phyloP scores from a whole-genome alignment of 2,888 invertebrate species.

The Phengaris arion region DNA sequence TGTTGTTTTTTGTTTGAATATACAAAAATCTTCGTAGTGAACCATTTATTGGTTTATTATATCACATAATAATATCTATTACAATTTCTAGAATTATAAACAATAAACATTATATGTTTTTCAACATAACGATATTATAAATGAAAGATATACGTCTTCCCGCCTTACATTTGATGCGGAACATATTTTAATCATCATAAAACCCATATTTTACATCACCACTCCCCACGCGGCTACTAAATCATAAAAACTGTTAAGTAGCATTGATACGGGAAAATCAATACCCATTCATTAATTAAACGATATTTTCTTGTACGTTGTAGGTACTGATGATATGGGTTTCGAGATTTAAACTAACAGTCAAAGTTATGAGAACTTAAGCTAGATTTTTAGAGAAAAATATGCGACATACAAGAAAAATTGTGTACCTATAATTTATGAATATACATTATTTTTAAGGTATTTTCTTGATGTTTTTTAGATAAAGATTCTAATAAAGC shows the following conservation, averaged over 20 bases:
- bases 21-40: no score
- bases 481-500: no score
- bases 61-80: no score
- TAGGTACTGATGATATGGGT: not conserved
- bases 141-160: constrained; percentile 33
- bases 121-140: constrained; percentile 7
- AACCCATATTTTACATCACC: constrained; percentile 39
- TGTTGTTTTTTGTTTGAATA: no score
- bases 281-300: constrained; percentile 36
- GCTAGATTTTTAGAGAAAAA: not conserved
- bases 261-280: constrained; percentile 35
- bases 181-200: constrained; percentile 44
- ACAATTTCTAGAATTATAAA: no score
- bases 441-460: no score
- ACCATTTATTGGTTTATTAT: no score
- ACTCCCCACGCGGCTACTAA: constrained; percentile 39
- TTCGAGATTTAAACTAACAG: not conserved
- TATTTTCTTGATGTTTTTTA: no score
- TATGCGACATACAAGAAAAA: no score
- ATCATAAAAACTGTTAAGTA: constrained; percentile 40
- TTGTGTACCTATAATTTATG: no score
- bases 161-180: constrained; percentile 33
- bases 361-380: no score
- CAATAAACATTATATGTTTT: no score
- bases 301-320: constrained; percentile 41